These are phyloP conservation scores for Ambastaia sidthimunki DNA, from an alignment of 2,797 vertebrate species.

Conservation along the genomic window DNA sequence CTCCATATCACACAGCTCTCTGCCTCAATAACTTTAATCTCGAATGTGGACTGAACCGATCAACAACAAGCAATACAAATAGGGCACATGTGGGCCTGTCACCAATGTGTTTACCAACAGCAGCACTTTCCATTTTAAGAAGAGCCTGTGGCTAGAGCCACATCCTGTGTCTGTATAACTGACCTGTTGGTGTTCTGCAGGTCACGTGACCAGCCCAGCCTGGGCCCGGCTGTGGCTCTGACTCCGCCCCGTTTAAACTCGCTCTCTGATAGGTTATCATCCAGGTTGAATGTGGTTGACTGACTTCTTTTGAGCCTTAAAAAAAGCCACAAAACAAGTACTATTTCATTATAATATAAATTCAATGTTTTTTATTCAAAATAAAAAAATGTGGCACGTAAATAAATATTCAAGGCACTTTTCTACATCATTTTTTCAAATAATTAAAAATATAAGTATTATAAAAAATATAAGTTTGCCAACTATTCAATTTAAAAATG, in stretches of 20 bases:
- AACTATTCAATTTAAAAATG: too few species aligned
- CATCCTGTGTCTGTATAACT: slow-evolving; percentile 49
- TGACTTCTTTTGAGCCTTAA: slow-evolving; percentile 92
- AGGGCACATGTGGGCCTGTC: not conserved
- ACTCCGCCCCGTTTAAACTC: slow-evolving; percentile 97
- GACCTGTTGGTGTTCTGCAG: slow-evolving; percentile 86
- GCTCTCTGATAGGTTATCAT: slow-evolving; percentile 87
- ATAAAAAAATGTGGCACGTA: too few species aligned
- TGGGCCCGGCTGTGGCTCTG: slow-evolving; percentile 92
- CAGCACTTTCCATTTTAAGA: slow-evolving; percentile 2
- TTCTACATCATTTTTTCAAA: too few species aligned
- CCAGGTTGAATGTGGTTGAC: slow-evolving; percentile 93
- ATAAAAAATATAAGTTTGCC: too few species aligned
- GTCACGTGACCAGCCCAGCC: slow-evolving; percentile 96
- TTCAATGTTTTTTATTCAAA: not conserved
- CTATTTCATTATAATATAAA: too few species aligned
- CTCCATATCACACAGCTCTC: too few species aligned
- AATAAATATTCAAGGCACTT: too few species aligned
- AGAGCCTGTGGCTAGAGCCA: not conserved
- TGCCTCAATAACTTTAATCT: not conserved
- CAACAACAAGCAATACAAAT: not conserved
- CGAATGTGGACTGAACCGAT: not conserved
- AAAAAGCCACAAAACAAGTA: too few species aligned
- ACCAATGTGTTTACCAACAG: not conserved
- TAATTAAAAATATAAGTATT: too few species aligned